Evolutionary conservation across 2,797 vertebrate species (phyloP).

Genomic region (Pseudomugil gertrudae): DNA sequence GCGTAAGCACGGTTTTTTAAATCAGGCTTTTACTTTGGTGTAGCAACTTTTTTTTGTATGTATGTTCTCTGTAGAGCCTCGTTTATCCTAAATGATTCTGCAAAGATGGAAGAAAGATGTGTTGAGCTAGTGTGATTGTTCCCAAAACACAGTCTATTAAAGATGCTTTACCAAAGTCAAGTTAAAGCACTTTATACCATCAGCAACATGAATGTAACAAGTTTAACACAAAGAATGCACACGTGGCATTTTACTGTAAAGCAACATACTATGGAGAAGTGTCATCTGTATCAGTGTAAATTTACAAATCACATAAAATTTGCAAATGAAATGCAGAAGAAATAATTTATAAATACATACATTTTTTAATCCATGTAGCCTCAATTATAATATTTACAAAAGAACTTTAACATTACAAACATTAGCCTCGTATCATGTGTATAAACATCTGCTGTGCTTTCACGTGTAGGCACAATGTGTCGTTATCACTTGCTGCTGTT

Average conservation of each 20-base stretch:
- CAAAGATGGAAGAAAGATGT: neutral
- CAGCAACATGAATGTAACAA: too few relatives aligned
- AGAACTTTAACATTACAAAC: neutral
- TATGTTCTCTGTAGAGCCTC: too few relatives aligned
- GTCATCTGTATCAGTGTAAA: too few relatives aligned
- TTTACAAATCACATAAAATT: too few relatives aligned
- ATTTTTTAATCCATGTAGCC: neutral
- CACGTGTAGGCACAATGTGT: slow-evolving; percentile 9
- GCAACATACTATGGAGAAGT: too few relatives aligned
- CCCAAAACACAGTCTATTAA: neutral
- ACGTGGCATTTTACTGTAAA: too few relatives aligned
- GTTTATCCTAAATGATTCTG: neutral
- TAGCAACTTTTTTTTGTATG: too few relatives aligned
- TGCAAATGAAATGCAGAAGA: neutral
- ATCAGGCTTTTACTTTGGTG: too few relatives aligned
- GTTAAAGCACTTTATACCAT: too few relatives aligned
- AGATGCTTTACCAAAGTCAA: too few relatives aligned
- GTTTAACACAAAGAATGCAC: too few relatives aligned
- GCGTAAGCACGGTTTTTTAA: too few relatives aligned
- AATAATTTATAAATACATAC: neutral
- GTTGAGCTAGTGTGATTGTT: neutral
- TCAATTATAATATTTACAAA: neutral
- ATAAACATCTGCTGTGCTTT: neutral
- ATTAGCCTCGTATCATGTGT: neutral
- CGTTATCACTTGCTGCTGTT: slow-evolving; percentile 56